Evolutionary conservation across 92 coral and sea anemone genomes (phyloP).

Genomic region (Desmophyllum pertusum): DNA sequence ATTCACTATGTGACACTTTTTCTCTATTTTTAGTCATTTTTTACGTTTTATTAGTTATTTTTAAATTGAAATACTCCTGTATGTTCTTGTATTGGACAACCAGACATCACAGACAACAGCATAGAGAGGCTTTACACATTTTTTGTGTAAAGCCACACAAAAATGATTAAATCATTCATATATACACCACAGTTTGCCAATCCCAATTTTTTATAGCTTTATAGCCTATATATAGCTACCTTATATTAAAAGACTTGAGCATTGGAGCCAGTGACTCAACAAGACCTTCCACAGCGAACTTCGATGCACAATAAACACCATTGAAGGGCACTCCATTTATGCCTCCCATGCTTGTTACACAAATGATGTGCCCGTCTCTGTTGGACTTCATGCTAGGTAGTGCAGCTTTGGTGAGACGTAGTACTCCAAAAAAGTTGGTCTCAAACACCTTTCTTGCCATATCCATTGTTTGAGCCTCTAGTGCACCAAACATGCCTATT

Average conservation of each 20-base stretch:
- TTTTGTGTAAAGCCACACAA: no score
- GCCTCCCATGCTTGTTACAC: conserved; percentile 74
- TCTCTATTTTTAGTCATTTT: no score
- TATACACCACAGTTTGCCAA: no score
- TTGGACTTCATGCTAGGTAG: conserved; percentile 82
- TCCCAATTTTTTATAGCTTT: no score
- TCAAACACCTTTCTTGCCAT: conserved; percentile 60
- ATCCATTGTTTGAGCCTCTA: conserved; percentile 72
- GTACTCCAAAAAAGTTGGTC: conserved; percentile 84
- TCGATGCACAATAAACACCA: conserved; percentile 74
- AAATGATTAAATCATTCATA: no score
- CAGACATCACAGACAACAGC: no score
- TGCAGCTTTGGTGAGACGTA: conserved; percentile 81
- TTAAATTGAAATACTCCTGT: no score
- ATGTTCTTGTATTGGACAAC: no score
- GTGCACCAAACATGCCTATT: conserved; percentile 65
- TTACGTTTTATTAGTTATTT: no score
- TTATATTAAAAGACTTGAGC: conserved; percentile 70
- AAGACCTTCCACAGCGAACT: conserved; percentile 89
- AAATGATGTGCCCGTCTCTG: conserved; percentile 79
- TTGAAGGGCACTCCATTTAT: conserved; percentile 69
- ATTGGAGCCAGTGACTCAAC: conserved; percentile 78
- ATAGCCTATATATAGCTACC: conserved; percentile 54
- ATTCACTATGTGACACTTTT: no score
- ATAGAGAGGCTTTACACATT: no score